A percentile compares a stretch with the other conserved stretches of the same genome.
phyloP scores from a whole-genome alignment of 2,888 invertebrate species.

The Ophion obscuratus region DNA sequence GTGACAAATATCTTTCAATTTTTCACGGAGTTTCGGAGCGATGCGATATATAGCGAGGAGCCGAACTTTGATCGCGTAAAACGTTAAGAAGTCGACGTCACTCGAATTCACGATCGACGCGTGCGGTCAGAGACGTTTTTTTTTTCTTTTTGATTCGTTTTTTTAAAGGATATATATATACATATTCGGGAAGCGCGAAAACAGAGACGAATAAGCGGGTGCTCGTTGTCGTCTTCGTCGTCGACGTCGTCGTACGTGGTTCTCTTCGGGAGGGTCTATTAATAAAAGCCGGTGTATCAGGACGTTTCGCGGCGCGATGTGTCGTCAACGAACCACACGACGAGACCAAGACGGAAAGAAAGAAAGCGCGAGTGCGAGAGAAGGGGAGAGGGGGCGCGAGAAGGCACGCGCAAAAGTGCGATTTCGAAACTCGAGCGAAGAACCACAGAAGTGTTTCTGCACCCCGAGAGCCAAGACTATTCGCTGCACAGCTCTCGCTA shows the following conservation, averaged over 20 bases:
- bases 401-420: constrained; percentile 42
- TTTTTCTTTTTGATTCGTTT: neutral
- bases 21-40: neutral
- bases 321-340: constrained; percentile 41
- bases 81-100: neutral
- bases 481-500: neutral
- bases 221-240: constrained; percentile 35
- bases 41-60: neutral
- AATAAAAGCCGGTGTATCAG: constrained; percentile 73
- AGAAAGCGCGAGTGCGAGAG: constrained; percentile 41
- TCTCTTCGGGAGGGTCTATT: constrained; percentile 71
- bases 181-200: constrained; percentile 52
- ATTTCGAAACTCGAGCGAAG: constrained; percentile 72
- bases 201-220: constrained; percentile 52
- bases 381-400: constrained; percentile 1
- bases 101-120: neutral
- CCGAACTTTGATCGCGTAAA: constrained; percentile 10
- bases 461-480: constrained; percentile 36
- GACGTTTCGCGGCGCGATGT: constrained; percentile 48
- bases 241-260: constrained; percentile 24
- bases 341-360: constrained; percentile 27
- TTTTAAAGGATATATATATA: neutral
- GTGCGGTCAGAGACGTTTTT: neutral
- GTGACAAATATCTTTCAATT: neutral
- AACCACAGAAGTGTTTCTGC: constrained; percentile 36